A percentile compares a stretch with the other conserved stretches of the same genome.
Evolutionary conservation across 2,797 vertebrate genomes (phyloP).

Genomic region (Micropoecilia bifurca): DNA sequence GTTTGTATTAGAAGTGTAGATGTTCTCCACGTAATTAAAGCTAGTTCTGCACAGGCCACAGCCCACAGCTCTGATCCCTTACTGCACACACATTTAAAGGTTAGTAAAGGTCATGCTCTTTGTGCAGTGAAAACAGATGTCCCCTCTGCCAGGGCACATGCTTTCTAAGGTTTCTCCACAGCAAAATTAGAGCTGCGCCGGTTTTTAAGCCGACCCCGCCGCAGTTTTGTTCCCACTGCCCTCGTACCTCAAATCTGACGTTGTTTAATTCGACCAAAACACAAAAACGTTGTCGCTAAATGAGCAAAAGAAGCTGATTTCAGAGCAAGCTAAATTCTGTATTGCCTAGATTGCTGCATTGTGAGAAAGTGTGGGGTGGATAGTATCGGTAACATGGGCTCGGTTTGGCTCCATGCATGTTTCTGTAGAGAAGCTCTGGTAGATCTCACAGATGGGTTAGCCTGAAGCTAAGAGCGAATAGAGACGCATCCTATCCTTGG

Average conservation of each 20-base stretch:
- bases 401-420: constrained; percentile 14
- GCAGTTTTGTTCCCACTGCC: not conserved
- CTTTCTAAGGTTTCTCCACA: not conserved
- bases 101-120: constrained; percentile 47
- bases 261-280: not conserved
- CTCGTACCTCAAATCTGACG: not conserved
- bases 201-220: not conserved
- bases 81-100: constrained; percentile 57
- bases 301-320: not conserved
- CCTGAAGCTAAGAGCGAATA: constrained; percentile 64
- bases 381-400: constrained; percentile 27
- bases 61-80: constrained; percentile 51
- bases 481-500: constrained; percentile 43
- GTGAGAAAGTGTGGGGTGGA: constrained; percentile 23
- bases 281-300: not conserved
- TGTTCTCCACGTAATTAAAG: constrained; percentile 48
- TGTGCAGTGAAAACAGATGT: constrained; percentile 41
- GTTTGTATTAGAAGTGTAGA: constrained; percentile 20
- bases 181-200: not conserved
- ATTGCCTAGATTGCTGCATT: constrained; percentile 20
- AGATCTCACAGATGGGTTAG: constrained; percentile 76
- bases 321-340: not conserved
- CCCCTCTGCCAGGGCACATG: constrained; percentile 4
- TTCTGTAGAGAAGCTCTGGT: constrained; percentile 49
- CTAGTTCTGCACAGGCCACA: constrained; percentile 39